These are phyloP conservation scores for Acleris holmiana DNA, from an alignment of 2,888 invertebrate genomes.

Conservation along the genomic window DNA sequence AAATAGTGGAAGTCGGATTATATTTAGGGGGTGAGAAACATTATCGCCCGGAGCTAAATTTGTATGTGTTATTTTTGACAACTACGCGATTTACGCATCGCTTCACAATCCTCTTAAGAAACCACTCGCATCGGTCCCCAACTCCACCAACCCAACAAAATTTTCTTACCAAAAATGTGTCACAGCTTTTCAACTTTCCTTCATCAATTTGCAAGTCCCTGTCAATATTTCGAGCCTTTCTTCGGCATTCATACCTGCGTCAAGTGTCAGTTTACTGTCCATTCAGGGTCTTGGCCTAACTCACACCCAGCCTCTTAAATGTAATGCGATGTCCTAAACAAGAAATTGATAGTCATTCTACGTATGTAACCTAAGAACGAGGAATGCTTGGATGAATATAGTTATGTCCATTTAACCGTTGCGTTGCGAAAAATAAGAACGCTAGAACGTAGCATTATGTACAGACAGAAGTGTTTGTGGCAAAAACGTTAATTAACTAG, in stretches of 20 bases:
- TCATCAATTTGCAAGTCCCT: slow-evolving; percentile 19
- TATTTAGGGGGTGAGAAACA: no score
- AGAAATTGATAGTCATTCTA: not conserved
- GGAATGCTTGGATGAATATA: no score
- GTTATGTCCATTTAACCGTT: no score
- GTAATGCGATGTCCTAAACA: not conserved
- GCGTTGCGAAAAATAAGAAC: no score
- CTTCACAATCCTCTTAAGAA: no score
- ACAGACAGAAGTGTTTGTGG: no score
- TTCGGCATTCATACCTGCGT: slow-evolving; percentile 19
- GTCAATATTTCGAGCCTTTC: slow-evolving; percentile 21
- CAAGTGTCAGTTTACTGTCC: slow-evolving; percentile 30
- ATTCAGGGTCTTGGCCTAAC: not conserved
- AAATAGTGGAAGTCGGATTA: no score
- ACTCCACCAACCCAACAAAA: slow-evolving; percentile 7
- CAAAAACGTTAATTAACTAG: no score
- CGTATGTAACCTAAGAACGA: not conserved
- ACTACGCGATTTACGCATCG: no score
- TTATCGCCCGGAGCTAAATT: no score
- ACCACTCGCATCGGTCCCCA: not conserved
- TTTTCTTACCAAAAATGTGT: slow-evolving; percentile 4
- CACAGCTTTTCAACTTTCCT: slow-evolving; percentile 15
- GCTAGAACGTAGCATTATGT: no score
- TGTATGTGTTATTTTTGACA: no score
- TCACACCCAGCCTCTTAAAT: slow-evolving; percentile 3